Conservation (phyloP, 2,113 vertebrate genomes). For the Neolamprologus devosi region DNA sequence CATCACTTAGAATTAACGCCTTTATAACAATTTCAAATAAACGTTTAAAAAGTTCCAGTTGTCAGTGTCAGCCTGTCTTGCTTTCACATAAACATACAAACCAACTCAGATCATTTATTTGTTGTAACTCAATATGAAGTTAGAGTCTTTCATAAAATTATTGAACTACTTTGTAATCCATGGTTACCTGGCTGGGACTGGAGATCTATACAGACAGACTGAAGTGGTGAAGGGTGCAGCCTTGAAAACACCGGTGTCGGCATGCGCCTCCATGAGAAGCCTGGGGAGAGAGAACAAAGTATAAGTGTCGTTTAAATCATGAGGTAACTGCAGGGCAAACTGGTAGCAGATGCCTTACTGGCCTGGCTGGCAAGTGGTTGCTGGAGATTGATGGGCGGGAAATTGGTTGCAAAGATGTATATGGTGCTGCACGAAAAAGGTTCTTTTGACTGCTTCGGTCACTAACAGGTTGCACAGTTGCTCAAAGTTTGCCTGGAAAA, state of each 20-base stretch:
- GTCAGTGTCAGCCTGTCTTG: not conserved
- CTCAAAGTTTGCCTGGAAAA: not conserved
- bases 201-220: slow-evolving; percentile 71
- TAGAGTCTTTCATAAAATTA: not conserved
- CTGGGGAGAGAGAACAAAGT: slow-evolving; percentile 47
- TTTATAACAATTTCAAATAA: not conserved
- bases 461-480: not conserved
- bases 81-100: not conserved
- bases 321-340: not conserved
- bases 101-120: not conserved
- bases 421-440: not conserved
- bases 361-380: too few species aligned
- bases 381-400: not conserved
- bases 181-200: slow-evolving; percentile 80
- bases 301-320: not conserved
- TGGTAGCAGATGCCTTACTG: not conserved
- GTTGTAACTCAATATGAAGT: not conserved
- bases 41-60: not conserved
- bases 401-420: not conserved
- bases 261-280: slow-evolving; percentile 68
- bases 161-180: not conserved
- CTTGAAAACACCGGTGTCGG: slow-evolving; percentile 68
- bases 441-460: fast-evolving
- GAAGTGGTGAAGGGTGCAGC: slow-evolving; percentile 74
- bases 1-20: not conserved